A percentile compares a stretch with the other conserved stretches of the same genome.
Conservation (phyloP, 2,888 invertebrate genomes). For the Chymomyza caudatula region DNA sequence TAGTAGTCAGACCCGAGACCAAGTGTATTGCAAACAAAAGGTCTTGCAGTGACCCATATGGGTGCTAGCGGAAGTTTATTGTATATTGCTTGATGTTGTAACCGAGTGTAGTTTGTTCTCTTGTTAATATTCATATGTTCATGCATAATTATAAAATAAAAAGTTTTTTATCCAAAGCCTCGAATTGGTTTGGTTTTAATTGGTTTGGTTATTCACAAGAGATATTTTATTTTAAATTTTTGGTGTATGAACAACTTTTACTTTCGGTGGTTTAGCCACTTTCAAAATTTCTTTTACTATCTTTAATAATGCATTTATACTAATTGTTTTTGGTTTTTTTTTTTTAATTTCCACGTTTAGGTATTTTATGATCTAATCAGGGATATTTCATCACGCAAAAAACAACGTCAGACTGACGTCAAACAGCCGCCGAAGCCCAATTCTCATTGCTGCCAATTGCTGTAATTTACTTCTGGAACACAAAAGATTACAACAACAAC, state of each 20-base stretch:
- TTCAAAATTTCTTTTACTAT: constrained; percentile 2
- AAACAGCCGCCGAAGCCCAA: constrained; percentile 78
- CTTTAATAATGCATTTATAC: not conserved
- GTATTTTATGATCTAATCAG: constrained; percentile 79
- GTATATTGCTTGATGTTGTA: too few species aligned
- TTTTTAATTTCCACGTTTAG: constrained; percentile 50
- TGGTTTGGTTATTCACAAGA: not conserved
- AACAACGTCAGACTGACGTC: constrained; percentile 78
- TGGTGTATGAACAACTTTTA: constrained; percentile 44
- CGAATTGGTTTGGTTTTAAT: not conserved
- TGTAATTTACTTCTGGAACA: constrained; percentile 74
- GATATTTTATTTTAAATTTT: constrained; percentile 8
- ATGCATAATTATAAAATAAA: not conserved
- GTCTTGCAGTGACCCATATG: too few species aligned
- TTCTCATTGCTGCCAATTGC: constrained; percentile 79
- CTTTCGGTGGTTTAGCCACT: constrained; percentile 37
- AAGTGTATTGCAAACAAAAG: too few species aligned
- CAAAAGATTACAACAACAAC: constrained; percentile 21
- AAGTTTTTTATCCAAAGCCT: not conserved
- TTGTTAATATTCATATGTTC: not conserved
- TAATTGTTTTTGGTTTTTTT: not conserved
- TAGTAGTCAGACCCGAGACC: too few species aligned
- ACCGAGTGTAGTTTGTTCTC: not conserved
- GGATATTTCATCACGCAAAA: constrained; percentile 79
- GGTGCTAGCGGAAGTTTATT: too few species aligned